Evolutionary conservation across 2,113 vertebrate genomes (phyloP).

Genomic region (Callaeas wilsoni): DNA sequence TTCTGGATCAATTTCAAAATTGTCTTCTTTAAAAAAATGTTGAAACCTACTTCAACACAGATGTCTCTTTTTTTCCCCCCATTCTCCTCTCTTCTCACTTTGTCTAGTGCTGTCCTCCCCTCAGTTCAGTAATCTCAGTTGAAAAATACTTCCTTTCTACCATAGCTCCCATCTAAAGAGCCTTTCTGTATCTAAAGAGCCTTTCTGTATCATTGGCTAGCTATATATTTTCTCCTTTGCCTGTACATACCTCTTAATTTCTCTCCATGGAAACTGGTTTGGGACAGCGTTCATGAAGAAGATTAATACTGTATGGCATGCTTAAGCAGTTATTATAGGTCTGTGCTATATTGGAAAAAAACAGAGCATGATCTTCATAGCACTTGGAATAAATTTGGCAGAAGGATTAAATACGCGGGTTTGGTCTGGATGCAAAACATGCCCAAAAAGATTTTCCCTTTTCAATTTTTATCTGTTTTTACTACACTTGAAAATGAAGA

Average conservation of each 20-base stretch:
- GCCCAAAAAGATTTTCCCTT: neutral
- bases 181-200: neutral
- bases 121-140: neutral
- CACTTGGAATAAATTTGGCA: neutral
- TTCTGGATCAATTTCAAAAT: neutral
- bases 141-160: constrained; percentile 17
- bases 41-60: neutral
- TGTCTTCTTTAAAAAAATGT: neutral
- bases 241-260: constrained; percentile 47
- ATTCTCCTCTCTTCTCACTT: neutral
- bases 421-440: neutral
- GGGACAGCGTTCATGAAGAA: constrained; percentile 9
- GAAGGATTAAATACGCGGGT: neutral
- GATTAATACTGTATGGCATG: constrained; percentile 39
- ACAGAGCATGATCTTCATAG: neutral
- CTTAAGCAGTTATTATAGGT: constrained; percentile 18
- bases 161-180: neutral
- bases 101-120: neutral
- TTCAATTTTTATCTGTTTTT: neutral
- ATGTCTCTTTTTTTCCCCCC: neutral
- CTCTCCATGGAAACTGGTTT: constrained; percentile 49
- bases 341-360: neutral
- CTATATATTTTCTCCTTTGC: constrained; percentile 40
- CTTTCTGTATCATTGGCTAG: constrained; percentile 32
- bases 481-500: neutral